These are phyloP conservation scores for Tringa solitaria DNA, from an alignment of 2,113 vertebrate species.

Conservation along the genomic window DNA sequence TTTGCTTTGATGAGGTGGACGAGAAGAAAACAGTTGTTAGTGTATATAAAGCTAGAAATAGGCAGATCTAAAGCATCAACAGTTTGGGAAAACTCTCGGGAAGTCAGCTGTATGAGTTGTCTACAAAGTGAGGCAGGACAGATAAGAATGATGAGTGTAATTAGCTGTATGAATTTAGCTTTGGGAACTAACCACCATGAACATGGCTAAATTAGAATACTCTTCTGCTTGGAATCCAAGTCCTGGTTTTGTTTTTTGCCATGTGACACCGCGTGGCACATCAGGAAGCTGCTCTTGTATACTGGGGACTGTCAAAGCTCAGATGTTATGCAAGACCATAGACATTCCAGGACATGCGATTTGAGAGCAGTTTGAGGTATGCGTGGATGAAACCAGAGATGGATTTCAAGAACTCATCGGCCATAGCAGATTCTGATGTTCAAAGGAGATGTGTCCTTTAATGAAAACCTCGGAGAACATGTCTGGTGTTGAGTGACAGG, in stretches of 20 bases:
- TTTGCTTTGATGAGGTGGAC: background rate
- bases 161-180: background rate
- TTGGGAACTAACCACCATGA: background rate
- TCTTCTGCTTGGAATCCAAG: background rate
- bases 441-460: background rate
- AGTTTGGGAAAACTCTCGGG: background rate
- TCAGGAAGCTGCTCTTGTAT: background rate
- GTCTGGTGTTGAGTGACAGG: background rate
- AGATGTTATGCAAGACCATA: background rate
- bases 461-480: background rate
- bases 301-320: background rate
- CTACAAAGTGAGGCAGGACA: background rate
- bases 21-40: background rate
- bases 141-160: background rate
- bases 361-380: background rate
- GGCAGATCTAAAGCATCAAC: background rate
- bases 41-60: background rate
- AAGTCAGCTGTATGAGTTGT: background rate
- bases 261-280: background rate
- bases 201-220: background rate
- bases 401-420: background rate
- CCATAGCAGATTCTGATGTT: background rate
- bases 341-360: background rate
- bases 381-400: background rate
- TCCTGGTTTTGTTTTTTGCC: background rate